Evolutionary conservation across 2,797 vertebrate species (phyloP).

Genomic region (Gephyroberyx darwinii): DNA sequence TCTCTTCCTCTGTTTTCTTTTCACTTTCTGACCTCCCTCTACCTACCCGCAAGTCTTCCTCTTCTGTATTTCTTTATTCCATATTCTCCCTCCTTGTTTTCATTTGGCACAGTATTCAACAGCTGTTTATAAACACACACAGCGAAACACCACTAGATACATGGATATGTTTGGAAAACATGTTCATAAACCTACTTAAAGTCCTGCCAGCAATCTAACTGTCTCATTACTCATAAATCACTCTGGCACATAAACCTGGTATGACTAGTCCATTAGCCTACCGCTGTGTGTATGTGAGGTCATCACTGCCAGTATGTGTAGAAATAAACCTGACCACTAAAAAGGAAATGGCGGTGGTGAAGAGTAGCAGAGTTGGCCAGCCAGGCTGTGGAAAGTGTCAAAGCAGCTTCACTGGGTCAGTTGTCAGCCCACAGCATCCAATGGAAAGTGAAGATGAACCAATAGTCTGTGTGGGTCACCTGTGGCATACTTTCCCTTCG

Average conservation of each 20-base stretch:
- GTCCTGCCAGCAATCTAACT: conserved; percentile 25
- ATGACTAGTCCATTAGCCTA: conserved; percentile 42
- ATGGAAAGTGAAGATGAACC: conserved; percentile 1
- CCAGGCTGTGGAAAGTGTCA: conserved; percentile 1
- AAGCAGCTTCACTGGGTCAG: conserved; percentile 26
- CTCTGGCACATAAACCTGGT: conserved; percentile 26
- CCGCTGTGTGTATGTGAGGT: conserved; percentile 42
- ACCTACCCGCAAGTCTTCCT: not conserved
- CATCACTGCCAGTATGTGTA: conserved; percentile 44
- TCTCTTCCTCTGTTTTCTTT: conserved; percentile 9
- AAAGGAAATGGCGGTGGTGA: conserved; percentile 42
- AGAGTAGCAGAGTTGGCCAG: conserved; percentile 12
- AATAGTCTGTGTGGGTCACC: not conserved
- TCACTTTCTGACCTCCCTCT: not conserved
- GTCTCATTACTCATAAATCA: conserved; percentile 35
- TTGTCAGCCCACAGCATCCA: conserved; percentile 38
- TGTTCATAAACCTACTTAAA: conserved; percentile 40
- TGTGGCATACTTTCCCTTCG: not conserved
- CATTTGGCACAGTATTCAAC: conserved; percentile 22
- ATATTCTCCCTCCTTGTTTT: conserved; percentile 7
- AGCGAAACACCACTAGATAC: conserved; percentile 38
- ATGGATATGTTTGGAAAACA: conserved; percentile 30
- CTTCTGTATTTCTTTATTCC: not conserved
- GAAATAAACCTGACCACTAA: conserved; percentile 51
- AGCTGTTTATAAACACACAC: conserved; percentile 44